Base-by-base conservation (phyloP, 2,113 vertebrate species). In the Stigmatopora argus region DNA sequence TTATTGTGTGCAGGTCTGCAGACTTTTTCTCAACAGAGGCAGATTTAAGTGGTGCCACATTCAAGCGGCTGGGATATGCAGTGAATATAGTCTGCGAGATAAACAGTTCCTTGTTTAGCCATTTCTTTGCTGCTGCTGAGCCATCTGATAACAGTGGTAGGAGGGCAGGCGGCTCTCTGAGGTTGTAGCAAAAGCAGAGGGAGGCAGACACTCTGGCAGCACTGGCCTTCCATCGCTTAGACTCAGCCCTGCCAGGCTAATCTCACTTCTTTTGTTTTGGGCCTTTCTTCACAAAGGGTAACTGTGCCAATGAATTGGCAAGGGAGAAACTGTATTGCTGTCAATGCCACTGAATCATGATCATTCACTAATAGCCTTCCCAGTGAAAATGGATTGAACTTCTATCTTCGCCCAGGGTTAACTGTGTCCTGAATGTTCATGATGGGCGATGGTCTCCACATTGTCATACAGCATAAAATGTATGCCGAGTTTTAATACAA, bases 191-290 rank as follows among this genome's bases (percentile, higher is more conserved):
- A 83, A 91, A 90, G 91, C 89, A 87, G 71, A 83, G 87, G 90
- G 92, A 92, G 91, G 89, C 90, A 94, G 94, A 95, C 93, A 89
- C 81, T 89, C 90, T 92, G 93, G 93, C 94, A 92, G 89, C 93
- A 92, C 78, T 73, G 64, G 78, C 74, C 78, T 83, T 84, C 77
- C 77, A 76, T 72, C 74, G 62, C 75, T 77, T 69, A 64, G 66
- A 62, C 71, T 44, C 62, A 68, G 73, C 77, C 75, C 80, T 81
- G 14, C 58, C 85, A 82, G 75, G 75, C 85, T 90, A 91, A 92
- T 92, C 90, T 83, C 77, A 78, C 71, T 69, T 83, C 77, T 87
- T 86, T 86, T 81, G 73, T 86, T 81, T 78, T 86, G 70, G 82
- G 57, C 72, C 80, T 77, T 52, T 83, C 85, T 84, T 81, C 79